Evolutionary conservation across 2,113 vertebrate genomes (phyloP).

Genomic region (Charadrius vociferus): DNA sequence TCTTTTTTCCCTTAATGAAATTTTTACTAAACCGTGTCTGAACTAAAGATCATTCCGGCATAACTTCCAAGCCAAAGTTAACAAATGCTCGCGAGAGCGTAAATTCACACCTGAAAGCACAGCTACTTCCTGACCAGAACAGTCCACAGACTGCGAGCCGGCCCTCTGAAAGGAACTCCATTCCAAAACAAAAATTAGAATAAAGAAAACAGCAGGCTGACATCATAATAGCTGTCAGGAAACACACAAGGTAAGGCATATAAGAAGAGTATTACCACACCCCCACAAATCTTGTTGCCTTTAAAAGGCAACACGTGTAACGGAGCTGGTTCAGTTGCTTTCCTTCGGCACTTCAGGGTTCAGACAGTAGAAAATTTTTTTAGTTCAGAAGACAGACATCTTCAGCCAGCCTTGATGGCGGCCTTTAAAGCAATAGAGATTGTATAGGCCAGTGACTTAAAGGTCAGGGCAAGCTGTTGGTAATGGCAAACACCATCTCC

Average conservation of each 20-base stretch:
- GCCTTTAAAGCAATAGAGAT: neutral
- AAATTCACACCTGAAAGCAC: neutral
- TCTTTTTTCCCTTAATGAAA: neutral
- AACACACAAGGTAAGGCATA: neutral
- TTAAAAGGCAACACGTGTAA: neutral
- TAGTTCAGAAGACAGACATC: neutral
- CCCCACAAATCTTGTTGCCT: neutral
- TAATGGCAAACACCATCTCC: neutral
- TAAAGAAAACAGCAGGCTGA: neutral
- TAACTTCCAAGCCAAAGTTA: slow-evolving; percentile 8
- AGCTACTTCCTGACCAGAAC: neutral
- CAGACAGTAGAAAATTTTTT: neutral
- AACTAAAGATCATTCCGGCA: neutral
- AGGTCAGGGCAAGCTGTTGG: neutral
- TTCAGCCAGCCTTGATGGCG: neutral
- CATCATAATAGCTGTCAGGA: neutral
- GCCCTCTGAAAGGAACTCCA: neutral
- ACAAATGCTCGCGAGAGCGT: neutral
- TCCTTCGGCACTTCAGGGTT: neutral
- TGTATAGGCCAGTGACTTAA: neutral
- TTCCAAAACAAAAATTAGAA: neutral
- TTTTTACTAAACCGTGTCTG: neutral
- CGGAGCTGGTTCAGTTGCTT: neutral
- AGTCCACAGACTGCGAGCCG: neutral
- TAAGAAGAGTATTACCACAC: neutral